These are phyloP conservation scores for Trissolcus brochymenae DNA, from an alignment of 2,888 invertebrate species.

Conservation along the genomic window DNA sequence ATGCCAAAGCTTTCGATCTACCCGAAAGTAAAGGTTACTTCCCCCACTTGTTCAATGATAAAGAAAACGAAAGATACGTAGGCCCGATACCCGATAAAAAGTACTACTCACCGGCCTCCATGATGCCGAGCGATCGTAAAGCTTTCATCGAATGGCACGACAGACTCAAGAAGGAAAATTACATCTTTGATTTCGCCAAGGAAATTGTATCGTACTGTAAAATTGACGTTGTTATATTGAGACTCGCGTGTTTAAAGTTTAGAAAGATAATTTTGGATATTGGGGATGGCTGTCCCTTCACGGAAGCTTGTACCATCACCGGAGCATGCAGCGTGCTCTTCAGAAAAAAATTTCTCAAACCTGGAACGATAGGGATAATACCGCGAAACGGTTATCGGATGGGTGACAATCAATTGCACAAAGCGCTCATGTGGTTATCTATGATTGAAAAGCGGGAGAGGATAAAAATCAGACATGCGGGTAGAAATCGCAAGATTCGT, in stretches of 20 bases:
- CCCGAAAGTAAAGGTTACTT: slow-evolving; percentile 35
- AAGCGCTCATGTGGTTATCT: slow-evolving; percentile 56
- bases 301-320: slow-evolving; percentile 53
- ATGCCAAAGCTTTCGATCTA: slow-evolving; percentile 64
- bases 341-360: slow-evolving; percentile 61
- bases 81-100: too few relatives aligned
- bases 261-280: slow-evolving; percentile 52
- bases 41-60: slow-evolving; percentile 39
- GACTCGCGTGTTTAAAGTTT: slow-evolving; percentile 55
- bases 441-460: not conserved
- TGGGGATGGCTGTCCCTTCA: slow-evolving; percentile 56
- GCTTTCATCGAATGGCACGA: not conserved
- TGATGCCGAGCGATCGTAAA: not conserved
- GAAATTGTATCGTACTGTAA: slow-evolving; percentile 6
- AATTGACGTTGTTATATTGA: slow-evolving; percentile 26
- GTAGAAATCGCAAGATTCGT: slow-evolving; percentile 17
- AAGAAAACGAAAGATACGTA: slow-evolving; percentile 52
- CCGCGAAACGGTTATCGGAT: slow-evolving; percentile 62
- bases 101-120: slow-evolving; percentile 37
- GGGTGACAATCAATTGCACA: slow-evolving; percentile 61
- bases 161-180: not conserved
- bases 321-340: slow-evolving; percentile 59
- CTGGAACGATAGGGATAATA: slow-evolving; percentile 63
- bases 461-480: not conserved
- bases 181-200: slow-evolving; percentile 9